Conservation (phyloP, 2,113 vertebrate genomes). For the human region DNA sequence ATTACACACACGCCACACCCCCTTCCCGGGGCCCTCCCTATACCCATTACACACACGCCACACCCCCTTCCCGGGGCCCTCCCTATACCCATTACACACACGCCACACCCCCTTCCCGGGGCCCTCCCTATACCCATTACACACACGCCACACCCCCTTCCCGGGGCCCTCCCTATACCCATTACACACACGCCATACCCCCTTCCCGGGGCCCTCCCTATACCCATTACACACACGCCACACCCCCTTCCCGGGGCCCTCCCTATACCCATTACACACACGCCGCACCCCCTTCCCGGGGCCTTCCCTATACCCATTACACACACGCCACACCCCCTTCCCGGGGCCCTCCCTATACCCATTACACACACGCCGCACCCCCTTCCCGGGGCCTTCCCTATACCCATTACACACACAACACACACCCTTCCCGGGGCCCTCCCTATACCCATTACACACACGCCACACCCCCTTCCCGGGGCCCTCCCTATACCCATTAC, state of each 20-base stretch:
- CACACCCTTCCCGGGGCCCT: too few species aligned
- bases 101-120: too few species aligned
- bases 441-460: not conserved
- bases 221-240: not conserved
- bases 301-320: not conserved
- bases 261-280: not conserved
- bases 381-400: too few species aligned
- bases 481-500: not conserved
- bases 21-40: too few species aligned
- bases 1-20: not conserved
- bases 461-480: too few species aligned
- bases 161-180: too few species aligned
- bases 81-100: not conserved
- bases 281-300: too few species aligned
- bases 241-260: too few species aligned
- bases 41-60: not conserved
- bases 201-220: too few species aligned
- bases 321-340: not conserved
- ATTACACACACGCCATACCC: not conserved
- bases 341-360: too few species aligned
- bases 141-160: not conserved
- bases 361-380: not conserved
- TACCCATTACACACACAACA: not conserved
- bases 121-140: not conserved
- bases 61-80: too few species aligned